Evolutionary conservation across 30 jellyfish, hydroid and myxozoan genomes (phyloP), one percentile per base, ranked within the genome.

Genomic region (Phacellophora camtschatica): DNA sequence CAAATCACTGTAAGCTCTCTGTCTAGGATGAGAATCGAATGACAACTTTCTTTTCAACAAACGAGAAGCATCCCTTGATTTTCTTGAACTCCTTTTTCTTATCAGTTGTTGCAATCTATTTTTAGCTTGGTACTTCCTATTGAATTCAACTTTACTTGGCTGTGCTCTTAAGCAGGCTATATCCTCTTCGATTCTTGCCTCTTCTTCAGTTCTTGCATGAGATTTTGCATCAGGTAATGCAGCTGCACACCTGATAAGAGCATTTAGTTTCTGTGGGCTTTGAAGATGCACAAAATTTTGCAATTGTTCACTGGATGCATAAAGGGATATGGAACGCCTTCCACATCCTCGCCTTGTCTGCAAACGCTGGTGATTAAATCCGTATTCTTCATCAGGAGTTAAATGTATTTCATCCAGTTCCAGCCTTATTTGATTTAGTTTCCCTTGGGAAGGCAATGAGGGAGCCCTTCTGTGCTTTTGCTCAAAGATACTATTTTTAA

Each of bases 11-110:
- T 73, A 48, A 1, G 96, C 78, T 83, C 86, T 89, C 15, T 79
- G 30, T 82, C 89, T 76, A 6, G 90, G 92, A 22, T 92, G 95
- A 3, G 98, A 85, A 74, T 92, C 98, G 80, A 92, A 92, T 50
- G 98, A 92, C 16, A 92, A 65, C 67, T 77, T 92, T 30, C 98
- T 72, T 48, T 82, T 69, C 46, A 79, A 28, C 1, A 79, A 25
- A 19, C 89, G 36, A 6, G 74, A 8, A 2, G 67, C 37, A 3
- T 65, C 59, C 24, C 61, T 62, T 5, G 33, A 6, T 27, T 58
- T 69, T 43, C 66, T 69, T 8, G 53, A 16, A 33, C 71, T 30
- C 45, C 74, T 66, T 15, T 82, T 78, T 22, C 41, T 77, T 8
- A 58, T 29, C n/a, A 82, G 66, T n/a, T 56, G 82, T 43, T 89